Evolutionary conservation across 1,140 invertebrate species (phyloP).

Genomic region (Odontomachus brunneus): DNA sequence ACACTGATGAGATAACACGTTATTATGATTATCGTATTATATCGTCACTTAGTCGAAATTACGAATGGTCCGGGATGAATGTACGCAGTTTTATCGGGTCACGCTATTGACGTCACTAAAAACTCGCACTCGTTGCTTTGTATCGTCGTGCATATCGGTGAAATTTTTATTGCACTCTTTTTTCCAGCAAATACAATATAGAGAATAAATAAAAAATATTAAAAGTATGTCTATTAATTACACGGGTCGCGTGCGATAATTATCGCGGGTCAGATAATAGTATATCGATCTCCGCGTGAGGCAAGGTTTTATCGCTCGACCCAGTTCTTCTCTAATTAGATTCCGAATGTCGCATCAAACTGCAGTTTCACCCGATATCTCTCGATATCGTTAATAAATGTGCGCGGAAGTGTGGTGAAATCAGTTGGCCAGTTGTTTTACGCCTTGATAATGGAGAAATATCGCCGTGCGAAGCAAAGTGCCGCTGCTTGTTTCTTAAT

Average conservation of each 20-base stretch:
- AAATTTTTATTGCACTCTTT: slow-evolving; percentile 8
- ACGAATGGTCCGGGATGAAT: not conserved
- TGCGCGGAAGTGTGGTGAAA: not conserved
- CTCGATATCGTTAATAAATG: slow-evolving; percentile 9
- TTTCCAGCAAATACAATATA: not conserved
- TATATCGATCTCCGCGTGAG: not conserved
- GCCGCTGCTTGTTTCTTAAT: slow-evolving; percentile 4
- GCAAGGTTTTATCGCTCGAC: not conserved
- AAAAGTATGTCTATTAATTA: not conserved
- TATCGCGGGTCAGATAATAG: not conserved
- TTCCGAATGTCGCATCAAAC: slow-evolving; percentile 7
- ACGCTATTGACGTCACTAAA: not conserved
- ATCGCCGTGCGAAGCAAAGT: not conserved
- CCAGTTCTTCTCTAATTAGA: not conserved
- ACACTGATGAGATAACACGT: not conserved
- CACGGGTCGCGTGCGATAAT: not conserved
- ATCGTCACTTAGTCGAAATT: not conserved
- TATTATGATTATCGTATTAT: not conserved
- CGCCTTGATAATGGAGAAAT: not conserved
- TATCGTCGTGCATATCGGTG: not conserved
- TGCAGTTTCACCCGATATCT: slow-evolving; percentile 14
- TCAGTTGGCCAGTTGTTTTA: not conserved
- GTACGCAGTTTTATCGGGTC: not conserved
- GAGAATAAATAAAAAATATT: slow-evolving; percentile 3
- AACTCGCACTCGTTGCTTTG: not conserved